Evolutionary conservation across 1,140 invertebrate genomes (phyloP).

Genomic region (Apis cerana): DNA sequence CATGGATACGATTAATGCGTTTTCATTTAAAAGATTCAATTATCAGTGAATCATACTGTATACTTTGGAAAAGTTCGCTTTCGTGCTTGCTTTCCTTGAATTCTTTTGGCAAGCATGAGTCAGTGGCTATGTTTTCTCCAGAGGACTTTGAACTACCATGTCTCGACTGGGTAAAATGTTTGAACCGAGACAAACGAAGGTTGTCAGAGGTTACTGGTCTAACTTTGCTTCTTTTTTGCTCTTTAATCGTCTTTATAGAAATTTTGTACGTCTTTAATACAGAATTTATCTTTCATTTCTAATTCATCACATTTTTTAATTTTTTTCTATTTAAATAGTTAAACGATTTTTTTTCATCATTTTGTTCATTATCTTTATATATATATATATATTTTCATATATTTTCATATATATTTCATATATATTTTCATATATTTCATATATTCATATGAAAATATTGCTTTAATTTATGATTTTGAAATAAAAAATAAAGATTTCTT

Average conservation of each 20-base stretch:
- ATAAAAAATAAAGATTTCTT: background rate
- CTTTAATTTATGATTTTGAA: background rate
- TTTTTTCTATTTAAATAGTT: conserved; percentile 35
- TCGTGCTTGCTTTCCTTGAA: conserved; percentile 10
- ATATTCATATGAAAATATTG: background rate
- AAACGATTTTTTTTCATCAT: conserved; percentile 18
- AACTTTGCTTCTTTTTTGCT: background rate
- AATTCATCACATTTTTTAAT: conserved; percentile 9
- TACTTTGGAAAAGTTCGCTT: conserved; percentile 3
- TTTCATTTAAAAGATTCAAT: background rate
- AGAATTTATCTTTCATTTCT: conserved; percentile 12
- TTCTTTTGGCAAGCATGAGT: conserved; percentile 49
- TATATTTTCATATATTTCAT: too few species aligned
- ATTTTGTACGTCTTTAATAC: conserved; percentile 16
- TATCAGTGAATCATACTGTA: conserved; percentile 22
- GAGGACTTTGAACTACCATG: conserved; percentile 72
- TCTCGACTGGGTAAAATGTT: conserved; percentile 62
- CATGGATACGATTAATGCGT: background rate
- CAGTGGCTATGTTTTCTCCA: conserved; percentile 62
- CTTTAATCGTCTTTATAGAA: background rate
- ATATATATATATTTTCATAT: too few species aligned
- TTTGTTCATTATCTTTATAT: background rate
- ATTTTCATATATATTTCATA: too few species aligned
- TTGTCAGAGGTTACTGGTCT: conserved; percentile 61
- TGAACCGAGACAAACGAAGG: conserved; percentile 63